A percentile compares a stretch with the other conserved stretches of the same genome.
Evolutionary conservation across 2,888 invertebrate genomes (phyloP).

Genomic region (Tipula confusa): DNA sequence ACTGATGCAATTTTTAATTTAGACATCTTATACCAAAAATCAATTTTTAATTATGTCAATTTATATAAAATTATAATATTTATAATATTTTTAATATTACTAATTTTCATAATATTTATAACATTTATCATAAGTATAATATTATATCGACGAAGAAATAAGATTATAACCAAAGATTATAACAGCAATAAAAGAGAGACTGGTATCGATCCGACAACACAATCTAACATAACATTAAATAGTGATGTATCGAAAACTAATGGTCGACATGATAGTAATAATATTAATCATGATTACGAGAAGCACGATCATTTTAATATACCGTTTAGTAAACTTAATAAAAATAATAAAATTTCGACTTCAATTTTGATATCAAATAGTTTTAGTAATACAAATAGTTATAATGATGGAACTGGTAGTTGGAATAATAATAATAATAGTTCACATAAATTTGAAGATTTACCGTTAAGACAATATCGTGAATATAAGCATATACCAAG

Average conservation of each 20-base stretch:
- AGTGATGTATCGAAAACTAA: background rate
- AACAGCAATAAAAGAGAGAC: background rate
- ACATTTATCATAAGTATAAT: slow-evolving; percentile 29
- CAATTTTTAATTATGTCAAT: slow-evolving; percentile 20
- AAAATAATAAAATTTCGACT: background rate
- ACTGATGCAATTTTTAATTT: slow-evolving; percentile 70
- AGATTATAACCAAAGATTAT: background rate
- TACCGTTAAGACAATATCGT: slow-evolving; percentile 55
- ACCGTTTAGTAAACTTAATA: background rate
- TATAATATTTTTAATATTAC: slow-evolving; percentile 27
- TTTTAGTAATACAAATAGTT: slow-evolving; percentile 30
- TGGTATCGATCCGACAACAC: background rate
- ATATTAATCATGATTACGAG: background rate
- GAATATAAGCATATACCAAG: slow-evolving; percentile 70
- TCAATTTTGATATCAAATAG: background rate
- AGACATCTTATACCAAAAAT: slow-evolving; percentile 41
- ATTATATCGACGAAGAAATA: background rate
- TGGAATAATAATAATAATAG: background rate
- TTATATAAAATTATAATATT: slow-evolving; percentile 34
- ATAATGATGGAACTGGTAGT: slow-evolving; percentile 34
- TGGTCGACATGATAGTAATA: background rate
- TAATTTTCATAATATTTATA: slow-evolving; percentile 27
- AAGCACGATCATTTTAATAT: slow-evolving; percentile 27
- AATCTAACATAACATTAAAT: background rate
- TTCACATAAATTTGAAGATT: slow-evolving; percentile 20